Evolutionary conservation across 2,797 vertebrate species (phyloP).

Genomic region (Poliocrania exsul): DNA sequence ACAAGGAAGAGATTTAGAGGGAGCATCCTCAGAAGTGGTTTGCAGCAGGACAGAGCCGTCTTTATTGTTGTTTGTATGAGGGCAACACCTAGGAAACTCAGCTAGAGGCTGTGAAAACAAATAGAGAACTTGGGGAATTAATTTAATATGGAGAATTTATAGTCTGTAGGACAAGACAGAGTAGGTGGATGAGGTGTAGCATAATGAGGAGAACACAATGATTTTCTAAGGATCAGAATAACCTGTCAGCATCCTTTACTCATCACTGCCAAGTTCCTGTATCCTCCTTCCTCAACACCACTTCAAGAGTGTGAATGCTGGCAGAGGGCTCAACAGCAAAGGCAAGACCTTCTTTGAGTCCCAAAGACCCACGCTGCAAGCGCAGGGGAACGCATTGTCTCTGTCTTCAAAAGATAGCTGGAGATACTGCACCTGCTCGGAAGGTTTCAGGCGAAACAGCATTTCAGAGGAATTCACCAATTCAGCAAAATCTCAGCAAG

Average conservation of each 20-base stretch:
- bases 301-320: background rate
- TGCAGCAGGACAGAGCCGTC: slow-evolving; percentile 42
- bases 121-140: slow-evolving; percentile 21
- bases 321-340: background rate
- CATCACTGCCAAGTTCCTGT: background rate
- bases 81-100: slow-evolving; percentile 58
- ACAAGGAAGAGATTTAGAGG: slow-evolving; percentile 57
- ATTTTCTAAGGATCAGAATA: slow-evolving; percentile 39
- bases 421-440: slow-evolving; percentile 59
- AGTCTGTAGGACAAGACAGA: slow-evolving; percentile 21
- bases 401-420: slow-evolving; percentile 29
- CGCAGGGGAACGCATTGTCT: background rate
- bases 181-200: slow-evolving; percentile 5
- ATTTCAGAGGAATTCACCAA: slow-evolving; percentile 65
- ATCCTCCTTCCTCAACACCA: background rate
- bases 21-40: slow-evolving; percentile 58
- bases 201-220: slow-evolving; percentile 31
- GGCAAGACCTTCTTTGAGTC: background rate
- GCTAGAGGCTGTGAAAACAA: slow-evolving; percentile 68
- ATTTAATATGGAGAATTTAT: slow-evolving; percentile 17
- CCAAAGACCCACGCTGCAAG: background rate
- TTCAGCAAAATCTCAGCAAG: slow-evolving; percentile 66
- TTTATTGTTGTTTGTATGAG: slow-evolving; percentile 27
- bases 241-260: slow-evolving; percentile 25
- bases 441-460: slow-evolving; percentile 62